Base-by-base conservation (phyloP, 1,140 invertebrate species). In the Platyscapa corneri region DNA sequence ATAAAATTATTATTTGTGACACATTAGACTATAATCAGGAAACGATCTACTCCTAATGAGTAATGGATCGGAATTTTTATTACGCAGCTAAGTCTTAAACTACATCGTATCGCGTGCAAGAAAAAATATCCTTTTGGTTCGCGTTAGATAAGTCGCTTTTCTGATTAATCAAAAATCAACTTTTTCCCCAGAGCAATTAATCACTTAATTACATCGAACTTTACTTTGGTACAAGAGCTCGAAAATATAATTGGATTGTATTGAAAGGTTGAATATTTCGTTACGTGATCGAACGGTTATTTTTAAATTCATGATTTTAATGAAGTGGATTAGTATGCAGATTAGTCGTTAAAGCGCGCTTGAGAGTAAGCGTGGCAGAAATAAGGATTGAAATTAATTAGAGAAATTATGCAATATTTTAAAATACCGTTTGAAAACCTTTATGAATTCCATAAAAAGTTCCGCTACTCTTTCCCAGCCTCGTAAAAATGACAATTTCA, bases 281-380 rank as follows among this genome's bases (percentile, higher is more conserved):
- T 70, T 37, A 7, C 30, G 34, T 14, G 37, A 74, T 42, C 27
- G n/a, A 16, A 0, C 39, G 37, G 39, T 74, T 74, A 74, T 74
- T 74, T 74, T 42, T 74, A 74, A 74, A 74, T 42, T 42, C 37
- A 42, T n/a, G 23, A 42, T 42, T 74, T 74, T 74, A 74, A 74
- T 42, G 37, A 74, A 74, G 70, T 32, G 39, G 70, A 74, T 42
- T 74, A 74, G 37, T 37, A 39, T 42, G 37, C 18, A 42, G 37
- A 74, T 74, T 74, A 74, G 37, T 74, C 70, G 8, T 74, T 74
- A 42, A 74, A 42, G 2, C 12, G 18, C n/a, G 18, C 23, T 70
- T 23, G 3, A 37, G 23, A 37, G 18, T 23, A 37, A 70, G 16
- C 18, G n/a, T 39, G 32, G 37, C 14, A 23, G 23, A 74, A 10